phyloP scores from a whole-genome alignment of 2,113 vertebrate species.

The Rousettus leschenaultii region DNA sequence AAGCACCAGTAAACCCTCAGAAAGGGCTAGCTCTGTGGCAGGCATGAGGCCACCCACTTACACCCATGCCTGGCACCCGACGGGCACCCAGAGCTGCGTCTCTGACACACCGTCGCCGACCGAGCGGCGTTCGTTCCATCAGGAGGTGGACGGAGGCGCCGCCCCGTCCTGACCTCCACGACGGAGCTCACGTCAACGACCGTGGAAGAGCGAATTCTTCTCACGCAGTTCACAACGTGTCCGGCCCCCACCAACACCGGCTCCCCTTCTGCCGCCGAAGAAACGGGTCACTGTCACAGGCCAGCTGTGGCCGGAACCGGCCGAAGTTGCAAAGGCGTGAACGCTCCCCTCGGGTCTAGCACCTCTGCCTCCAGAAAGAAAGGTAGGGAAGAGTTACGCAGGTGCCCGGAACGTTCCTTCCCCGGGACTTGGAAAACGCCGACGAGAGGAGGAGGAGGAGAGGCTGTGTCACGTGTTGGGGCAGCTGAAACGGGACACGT shows the following conservation, averaged over 20 bases:
- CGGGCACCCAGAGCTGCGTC: not conserved
- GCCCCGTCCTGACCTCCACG: rapidly evolving
- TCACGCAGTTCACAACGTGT: not conserved
- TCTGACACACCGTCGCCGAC: rapidly evolving
- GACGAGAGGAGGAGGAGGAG: not conserved
- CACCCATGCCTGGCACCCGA: not conserved
- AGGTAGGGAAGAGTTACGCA: not conserved
- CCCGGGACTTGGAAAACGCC: not conserved
- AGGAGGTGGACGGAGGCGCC: rapidly evolving
- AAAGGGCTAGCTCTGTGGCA: too few relatives aligned
- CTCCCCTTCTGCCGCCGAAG: not conserved
- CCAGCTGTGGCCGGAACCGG: rapidly evolving
- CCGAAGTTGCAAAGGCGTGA: rapidly evolving
- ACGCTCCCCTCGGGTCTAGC: not conserved
- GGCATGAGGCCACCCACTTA: not conserved
- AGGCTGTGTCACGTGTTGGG: rapidly evolving
- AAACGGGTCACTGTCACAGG: not conserved
- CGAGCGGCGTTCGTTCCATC: not conserved
- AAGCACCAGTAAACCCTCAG: not conserved
- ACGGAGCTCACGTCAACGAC: not conserved
- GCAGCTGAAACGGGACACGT: not conserved
- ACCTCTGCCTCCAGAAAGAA: not conserved
- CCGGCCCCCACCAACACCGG: not conserved
- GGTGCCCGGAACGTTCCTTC: rapidly evolving
- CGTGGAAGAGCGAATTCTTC: not conserved